Base-by-base conservation (phyloP, 2,888 invertebrate species). In the Busseola fusca region DNA sequence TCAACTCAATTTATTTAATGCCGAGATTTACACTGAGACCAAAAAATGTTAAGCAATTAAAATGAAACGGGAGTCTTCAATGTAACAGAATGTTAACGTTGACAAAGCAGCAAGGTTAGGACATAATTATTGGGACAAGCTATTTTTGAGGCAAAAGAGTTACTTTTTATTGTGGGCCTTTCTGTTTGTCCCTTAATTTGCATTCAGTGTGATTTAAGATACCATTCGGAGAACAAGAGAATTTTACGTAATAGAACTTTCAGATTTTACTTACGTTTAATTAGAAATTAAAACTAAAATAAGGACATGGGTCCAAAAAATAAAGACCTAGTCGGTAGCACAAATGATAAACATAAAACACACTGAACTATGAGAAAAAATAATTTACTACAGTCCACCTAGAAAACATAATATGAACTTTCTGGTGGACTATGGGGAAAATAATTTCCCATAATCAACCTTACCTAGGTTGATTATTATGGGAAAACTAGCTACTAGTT, bases 11-110 rank as follows among this genome's bases (percentile, higher is more conserved):
- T 70, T 62, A 78, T 70, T 71, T 64, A n/a, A 64, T 42, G 40
- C 16, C 42, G 25, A 30, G 14, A 71, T 60, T 70, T 65, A 72
- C 54, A 62, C 56, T 21, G 21, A 21, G 69, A 63, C 57, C 40
- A 69, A 74, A 81, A 78, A 75, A 77, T 79, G 65, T 69, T 73
- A 57, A 37, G 64, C 80, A 79, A 84, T 77, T 84, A 74, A 77
- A 80, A 69, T 71, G 34, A 72, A 77, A 75, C 37, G n/a, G 62
- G 56, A 57, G 21, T 50, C 37, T 50, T 42, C 18, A 37, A 16
- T 64, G 64, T 56, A 52, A 27, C 56, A 6, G 18, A 27, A 64
- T 74, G 27, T 78, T 60, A 74, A 70, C 83, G 69, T 67, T 76
- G 60, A 74, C 60, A 73, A 63, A 80, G 59, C 64, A 59, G 54